Evolutionary conservation across 92 coral and sea anemone species (phyloP).

Genomic region (Porites divaricata): DNA sequence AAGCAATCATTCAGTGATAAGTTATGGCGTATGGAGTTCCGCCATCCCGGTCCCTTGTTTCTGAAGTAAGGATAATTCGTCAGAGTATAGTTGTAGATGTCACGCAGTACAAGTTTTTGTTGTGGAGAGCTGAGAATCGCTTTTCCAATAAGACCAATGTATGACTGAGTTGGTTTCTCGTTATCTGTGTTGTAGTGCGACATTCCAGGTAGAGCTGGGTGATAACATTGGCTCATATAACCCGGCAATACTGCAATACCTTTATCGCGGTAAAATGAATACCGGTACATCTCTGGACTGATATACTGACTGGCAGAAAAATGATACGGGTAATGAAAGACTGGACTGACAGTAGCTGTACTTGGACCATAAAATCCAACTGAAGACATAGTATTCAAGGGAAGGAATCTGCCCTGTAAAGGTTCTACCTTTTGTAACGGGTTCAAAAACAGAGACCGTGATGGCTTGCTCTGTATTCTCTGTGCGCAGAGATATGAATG

Average conservation of each 20-base stretch:
- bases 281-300: slow-evolving; percentile 6
- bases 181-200: slow-evolving; percentile 49
- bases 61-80: slow-evolving; percentile 82
- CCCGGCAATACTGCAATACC: background rate
- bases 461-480: background rate
- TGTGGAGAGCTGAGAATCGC: slow-evolving; percentile 85
- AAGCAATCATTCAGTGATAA: slow-evolving; percentile 82
- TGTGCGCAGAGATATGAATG: background rate
- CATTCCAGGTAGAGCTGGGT: slow-evolving; percentile 20
- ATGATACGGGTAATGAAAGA: slow-evolving; percentile 1
- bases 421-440: too few relatives aligned
- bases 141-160: slow-evolving; percentile 85
- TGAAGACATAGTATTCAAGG: too few relatives aligned
- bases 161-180: slow-evolving; percentile 89
- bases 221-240: background rate
- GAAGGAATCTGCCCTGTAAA: too few relatives aligned
- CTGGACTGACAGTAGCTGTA: background rate
- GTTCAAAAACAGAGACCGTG: background rate
- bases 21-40: slow-evolving; percentile 84
- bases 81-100: slow-evolving; percentile 74
- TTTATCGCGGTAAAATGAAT: background rate
- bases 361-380: background rate
- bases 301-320: background rate
- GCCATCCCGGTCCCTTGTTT: slow-evolving; percentile 89
- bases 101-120: slow-evolving; percentile 79